Percentiles rank a stretch among this genome's conserved stretches.
phyloP scores from a whole-genome alignment of 2,113 vertebrate genomes.

The Bubo scandiacus region DNA sequence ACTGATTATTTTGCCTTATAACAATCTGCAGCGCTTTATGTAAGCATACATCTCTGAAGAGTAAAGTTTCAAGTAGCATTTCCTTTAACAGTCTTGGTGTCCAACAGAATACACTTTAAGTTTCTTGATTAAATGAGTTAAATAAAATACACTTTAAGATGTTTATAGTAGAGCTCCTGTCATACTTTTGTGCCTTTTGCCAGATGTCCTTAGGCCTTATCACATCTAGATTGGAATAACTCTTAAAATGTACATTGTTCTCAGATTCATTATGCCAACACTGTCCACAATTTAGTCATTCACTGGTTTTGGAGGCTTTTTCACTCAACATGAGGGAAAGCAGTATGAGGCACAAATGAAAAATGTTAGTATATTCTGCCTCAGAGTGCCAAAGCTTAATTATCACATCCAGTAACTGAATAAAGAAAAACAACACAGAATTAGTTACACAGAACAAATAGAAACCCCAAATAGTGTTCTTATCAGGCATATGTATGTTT shows the following conservation, averaged over 20 bases:
- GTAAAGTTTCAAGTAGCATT: not conserved
- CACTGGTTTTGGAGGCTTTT: not conserved
- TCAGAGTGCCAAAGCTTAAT: not conserved
- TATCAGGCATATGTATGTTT: not conserved
- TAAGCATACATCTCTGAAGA: not conserved
- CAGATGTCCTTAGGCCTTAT: not conserved
- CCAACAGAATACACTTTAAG: not conserved
- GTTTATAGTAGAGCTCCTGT: not conserved
- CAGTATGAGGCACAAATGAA: not conserved
- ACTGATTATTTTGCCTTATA: not conserved
- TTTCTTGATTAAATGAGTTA: not conserved
- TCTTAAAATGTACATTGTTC: not conserved
- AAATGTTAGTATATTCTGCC: not conserved
- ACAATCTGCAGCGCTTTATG: not conserved
- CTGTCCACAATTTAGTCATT: not conserved
- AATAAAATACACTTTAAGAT: not conserved
- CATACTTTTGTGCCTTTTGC: not conserved
- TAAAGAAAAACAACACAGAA: not conserved
- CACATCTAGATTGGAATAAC: not conserved
- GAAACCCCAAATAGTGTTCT: fast-evolving
- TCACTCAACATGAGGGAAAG: not conserved
- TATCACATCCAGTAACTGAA: not conserved
- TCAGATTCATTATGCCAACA: not conserved
- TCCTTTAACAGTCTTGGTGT: not conserved
- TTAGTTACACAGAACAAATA: not conserved